A percentile compares a stretch with the other conserved stretches of the same genome.
phyloP scores from a whole-genome alignment of 2,888 invertebrate genomes.

The Yponomeuta plumbellus region DNA sequence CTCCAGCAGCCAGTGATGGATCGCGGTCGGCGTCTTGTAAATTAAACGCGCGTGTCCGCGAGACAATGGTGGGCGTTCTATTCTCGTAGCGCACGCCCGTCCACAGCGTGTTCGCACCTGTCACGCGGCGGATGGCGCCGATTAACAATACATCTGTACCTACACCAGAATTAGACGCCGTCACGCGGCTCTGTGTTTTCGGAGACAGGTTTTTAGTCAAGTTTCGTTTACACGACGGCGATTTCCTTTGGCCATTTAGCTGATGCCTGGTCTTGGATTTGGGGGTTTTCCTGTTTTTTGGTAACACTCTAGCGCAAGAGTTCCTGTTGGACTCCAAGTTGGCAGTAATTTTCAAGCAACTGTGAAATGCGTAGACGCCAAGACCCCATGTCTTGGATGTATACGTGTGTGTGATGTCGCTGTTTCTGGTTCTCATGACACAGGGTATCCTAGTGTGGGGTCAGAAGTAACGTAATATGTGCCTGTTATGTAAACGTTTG shows the following conservation, averaged over 20 bases:
- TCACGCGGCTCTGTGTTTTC: not conserved
- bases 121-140: conserved; percentile 9
- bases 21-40: not conserved
- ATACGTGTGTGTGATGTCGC: too few species aligned
- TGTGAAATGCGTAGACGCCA: too few species aligned
- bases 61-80: conserved; percentile 2
- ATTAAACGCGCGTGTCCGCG: not conserved
- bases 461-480: too few species aligned
- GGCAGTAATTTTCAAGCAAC: too few species aligned
- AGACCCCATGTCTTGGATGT: too few species aligned
- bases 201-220: not conserved
- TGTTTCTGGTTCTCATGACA: too few species aligned
- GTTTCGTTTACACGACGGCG: not conserved
- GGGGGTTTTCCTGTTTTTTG: too few species aligned
- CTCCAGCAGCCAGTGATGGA: not conserved
- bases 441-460: too few species aligned
- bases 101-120: conserved; percentile 4
- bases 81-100: not conserved
- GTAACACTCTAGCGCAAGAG: too few species aligned
- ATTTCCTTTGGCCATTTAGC: not conserved
- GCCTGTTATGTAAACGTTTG: too few species aligned
- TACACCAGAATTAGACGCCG: conserved; percentile 1
- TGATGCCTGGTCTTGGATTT: too few species aligned
- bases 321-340: too few species aligned
- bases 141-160: conserved; percentile 10